phyloP scores from a whole-genome alignment of 2,888 invertebrate genomes.

The Notodonta ziczac region DNA sequence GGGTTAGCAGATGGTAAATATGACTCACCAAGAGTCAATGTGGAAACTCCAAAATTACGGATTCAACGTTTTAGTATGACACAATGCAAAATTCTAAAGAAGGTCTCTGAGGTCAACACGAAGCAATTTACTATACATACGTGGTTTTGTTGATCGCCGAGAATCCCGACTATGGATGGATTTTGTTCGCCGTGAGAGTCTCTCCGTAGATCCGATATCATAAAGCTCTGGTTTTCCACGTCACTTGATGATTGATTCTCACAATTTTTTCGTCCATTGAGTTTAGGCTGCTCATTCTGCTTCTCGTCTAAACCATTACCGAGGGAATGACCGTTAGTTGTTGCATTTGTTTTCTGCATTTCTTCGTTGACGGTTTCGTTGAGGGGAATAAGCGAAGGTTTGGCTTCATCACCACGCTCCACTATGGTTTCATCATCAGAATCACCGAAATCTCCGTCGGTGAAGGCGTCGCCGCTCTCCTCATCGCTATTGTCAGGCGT shows the following conservation, averaged over 20 bases:
- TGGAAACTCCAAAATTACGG: constrained; percentile 28
- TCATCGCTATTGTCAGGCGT: constrained; percentile 74
- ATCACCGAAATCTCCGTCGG: constrained; percentile 77
- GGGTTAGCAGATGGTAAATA: constrained; percentile 26
- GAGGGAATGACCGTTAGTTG: constrained; percentile 43
- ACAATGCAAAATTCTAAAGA: constrained; percentile 27
- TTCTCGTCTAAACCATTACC: constrained; percentile 31
- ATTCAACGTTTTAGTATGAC: constrained; percentile 21
- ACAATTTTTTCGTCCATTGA: constrained; percentile 54
- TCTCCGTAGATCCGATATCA: constrained; percentile 53
- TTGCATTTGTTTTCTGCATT: constrained; percentile 40
- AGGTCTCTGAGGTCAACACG: constrained; percentile 23
- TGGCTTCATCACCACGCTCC: constrained; percentile 47
- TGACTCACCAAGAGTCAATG: constrained; percentile 44
- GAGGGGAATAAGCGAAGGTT: constrained; percentile 50
- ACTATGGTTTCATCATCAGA: constrained; percentile 67
- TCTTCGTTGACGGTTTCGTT: constrained; percentile 70
- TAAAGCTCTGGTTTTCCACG: constrained; percentile 45
- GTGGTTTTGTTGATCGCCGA: constrained; percentile 81
- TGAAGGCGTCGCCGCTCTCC: constrained; percentile 75
- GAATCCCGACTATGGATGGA: constrained; percentile 80
- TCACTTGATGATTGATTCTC: constrained; percentile 47
- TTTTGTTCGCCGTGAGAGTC: constrained; percentile 75
- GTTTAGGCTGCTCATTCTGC: constrained; percentile 34
- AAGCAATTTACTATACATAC: constrained; percentile 62